These are phyloP conservation scores for Lacerta bilineata DNA, from an alignment of 2,797 vertebrate genomes.

Conservation along the genomic window DNA sequence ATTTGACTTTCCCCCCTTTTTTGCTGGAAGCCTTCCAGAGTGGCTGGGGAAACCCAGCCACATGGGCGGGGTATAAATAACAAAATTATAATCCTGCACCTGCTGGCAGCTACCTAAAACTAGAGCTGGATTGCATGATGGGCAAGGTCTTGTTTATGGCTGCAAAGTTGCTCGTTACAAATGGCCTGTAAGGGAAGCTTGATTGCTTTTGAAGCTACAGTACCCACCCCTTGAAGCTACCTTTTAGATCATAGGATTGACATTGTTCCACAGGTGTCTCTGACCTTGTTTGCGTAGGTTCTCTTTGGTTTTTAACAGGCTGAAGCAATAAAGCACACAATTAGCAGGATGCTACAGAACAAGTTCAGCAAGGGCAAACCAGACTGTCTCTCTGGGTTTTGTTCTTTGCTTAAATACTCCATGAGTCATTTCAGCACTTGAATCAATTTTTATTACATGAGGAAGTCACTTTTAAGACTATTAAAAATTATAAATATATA, in stretches of 20 bases:
- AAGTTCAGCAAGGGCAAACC: not conserved
- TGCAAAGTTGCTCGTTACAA: not conserved
- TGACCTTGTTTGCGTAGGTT: not conserved
- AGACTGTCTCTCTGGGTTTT: not conserved
- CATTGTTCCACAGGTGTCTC: not conserved
- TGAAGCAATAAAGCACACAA: not conserved
- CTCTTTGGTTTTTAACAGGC: not conserved
- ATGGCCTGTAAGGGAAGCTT: not conserved
- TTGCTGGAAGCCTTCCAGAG: too few species aligned
- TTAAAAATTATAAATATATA: conserved; percentile 52
- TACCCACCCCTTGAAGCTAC: not conserved
- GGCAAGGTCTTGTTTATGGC: not conserved
- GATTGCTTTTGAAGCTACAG: too few species aligned
- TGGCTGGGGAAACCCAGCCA: too few species aligned
- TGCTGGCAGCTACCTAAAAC: not conserved
- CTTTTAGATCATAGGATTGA: not conserved
- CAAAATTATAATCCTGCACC: too few species aligned
- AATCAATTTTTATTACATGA: conserved; percentile 63
- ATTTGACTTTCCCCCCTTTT: too few species aligned
- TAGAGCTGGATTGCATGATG: not conserved
- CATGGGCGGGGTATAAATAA: too few species aligned
- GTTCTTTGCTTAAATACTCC: conserved; percentile 41
- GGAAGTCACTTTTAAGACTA: conserved; percentile 22
- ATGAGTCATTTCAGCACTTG: conserved; percentile 38
- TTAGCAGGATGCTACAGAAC: too few species aligned